These are phyloP conservation scores for Stenodera caucasica DNA, from an alignment of 2,888 invertebrate species.

Conservation along the genomic window DNA sequence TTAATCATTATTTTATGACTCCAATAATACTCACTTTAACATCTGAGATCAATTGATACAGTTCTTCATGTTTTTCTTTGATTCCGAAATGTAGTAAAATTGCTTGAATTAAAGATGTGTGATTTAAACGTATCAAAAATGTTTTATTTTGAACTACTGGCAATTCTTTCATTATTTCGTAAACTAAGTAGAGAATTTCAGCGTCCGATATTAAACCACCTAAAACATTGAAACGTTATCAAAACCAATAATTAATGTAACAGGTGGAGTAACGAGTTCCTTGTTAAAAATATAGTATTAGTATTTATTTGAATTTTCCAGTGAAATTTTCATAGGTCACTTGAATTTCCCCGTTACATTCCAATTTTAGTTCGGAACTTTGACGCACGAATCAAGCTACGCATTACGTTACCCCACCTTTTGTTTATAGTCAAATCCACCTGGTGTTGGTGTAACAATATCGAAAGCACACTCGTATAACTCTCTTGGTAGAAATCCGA, in stretches of 20 bases:
- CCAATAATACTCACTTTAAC: conserved; percentile 52
- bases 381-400: not conserved
- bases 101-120: conserved; percentile 73
- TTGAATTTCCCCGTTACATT: too few species aligned
- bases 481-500: conserved; percentile 86
- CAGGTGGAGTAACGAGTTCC: too few species aligned
- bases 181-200: conserved; percentile 78
- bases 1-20: not conserved
- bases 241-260: not conserved
- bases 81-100: conserved; percentile 81
- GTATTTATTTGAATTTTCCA: too few species aligned
- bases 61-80: conserved; percentile 64
- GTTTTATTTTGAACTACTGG: conserved; percentile 66
- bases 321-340: too few species aligned
- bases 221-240: conserved; percentile 35
- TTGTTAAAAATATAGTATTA: too few species aligned
- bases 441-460: conserved; percentile 77
- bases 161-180: conserved; percentile 72
- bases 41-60: conserved; percentile 57
- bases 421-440: too few species aligned
- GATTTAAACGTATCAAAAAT: conserved; percentile 75
- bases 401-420: conserved; percentile 18
- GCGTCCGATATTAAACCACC: conserved; percentile 80
- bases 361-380: too few species aligned
- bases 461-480: conserved; percentile 92